A percentile compares a stretch with the other conserved stretches of the same genome.
Conservation (phyloP, 2,113 vertebrate genomes). For the Pteronura brasiliensis region DNA sequence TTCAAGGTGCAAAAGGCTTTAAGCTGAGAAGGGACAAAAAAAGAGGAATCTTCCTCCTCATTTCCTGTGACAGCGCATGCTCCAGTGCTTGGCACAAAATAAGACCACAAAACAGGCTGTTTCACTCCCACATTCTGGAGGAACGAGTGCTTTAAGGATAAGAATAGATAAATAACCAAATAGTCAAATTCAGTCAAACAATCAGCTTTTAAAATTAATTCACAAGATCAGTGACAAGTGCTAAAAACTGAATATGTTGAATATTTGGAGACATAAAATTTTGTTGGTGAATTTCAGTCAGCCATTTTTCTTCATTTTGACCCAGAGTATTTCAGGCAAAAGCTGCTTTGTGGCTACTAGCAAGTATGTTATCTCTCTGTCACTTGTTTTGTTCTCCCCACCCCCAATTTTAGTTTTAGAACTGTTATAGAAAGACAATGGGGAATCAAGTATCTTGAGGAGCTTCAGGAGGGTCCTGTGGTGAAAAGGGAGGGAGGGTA, state of each 20-base stretch:
- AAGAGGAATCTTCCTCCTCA: no score
- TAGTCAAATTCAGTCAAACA: neutral
- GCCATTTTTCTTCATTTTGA: neutral
- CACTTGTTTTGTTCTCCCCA: neutral
- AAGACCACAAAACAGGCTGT: neutral
- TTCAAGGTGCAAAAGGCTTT: conserved; percentile 19
- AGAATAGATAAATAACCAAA: neutral
- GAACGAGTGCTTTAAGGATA: neutral
- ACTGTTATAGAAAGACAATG: neutral
- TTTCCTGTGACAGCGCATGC: neutral
- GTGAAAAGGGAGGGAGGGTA: neutral
- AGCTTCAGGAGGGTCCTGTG: neutral
- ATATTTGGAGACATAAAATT: neutral
- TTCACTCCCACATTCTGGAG: neutral
- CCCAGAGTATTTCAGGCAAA: neutral
- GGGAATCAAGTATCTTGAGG: neutral
- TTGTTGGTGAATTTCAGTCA: neutral
- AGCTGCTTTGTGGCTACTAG: neutral
- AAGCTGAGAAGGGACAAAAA: neutral
- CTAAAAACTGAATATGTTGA: neutral
- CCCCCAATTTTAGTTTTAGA: neutral
- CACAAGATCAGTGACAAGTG: neutral
- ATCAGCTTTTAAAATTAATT: neutral
- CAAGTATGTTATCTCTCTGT: neutral
- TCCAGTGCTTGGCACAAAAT: neutral